phyloP scores from a whole-genome alignment of 2,888 invertebrate species.

The Tricholauxania praeusta region DNA sequence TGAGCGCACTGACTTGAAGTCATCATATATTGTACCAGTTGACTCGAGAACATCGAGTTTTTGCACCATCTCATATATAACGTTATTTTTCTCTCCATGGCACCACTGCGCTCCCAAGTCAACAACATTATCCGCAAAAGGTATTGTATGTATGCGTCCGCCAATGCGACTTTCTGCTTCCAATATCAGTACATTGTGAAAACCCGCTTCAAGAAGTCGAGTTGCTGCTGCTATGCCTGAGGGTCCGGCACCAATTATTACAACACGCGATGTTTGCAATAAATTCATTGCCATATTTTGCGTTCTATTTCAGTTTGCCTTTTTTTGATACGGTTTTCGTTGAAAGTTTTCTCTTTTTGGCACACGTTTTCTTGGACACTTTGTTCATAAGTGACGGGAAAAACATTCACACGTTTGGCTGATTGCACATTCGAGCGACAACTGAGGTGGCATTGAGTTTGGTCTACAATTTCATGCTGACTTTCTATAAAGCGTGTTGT shows the following conservation, averaged over 20 bases:
- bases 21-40: slow-evolving; percentile 58
- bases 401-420: slow-evolving; percentile 31
- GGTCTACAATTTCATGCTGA: no score
- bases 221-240: slow-evolving; percentile 67
- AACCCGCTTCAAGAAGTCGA: slow-evolving; percentile 65
- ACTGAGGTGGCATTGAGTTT: slow-evolving; percentile 27
- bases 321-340: background rate
- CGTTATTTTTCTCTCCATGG: slow-evolving; percentile 73
- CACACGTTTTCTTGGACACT: background rate
- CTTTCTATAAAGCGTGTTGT: no score
- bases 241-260: slow-evolving; percentile 66
- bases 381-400: background rate
- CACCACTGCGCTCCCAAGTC: slow-evolving; percentile 86
- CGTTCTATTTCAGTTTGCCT: background rate
- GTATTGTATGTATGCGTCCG: slow-evolving; percentile 72
- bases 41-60: slow-evolving; percentile 55
- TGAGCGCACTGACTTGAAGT: slow-evolving; percentile 60
- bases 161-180: slow-evolving; percentile 76
- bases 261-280: slow-evolving; percentile 55
- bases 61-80: slow-evolving; percentile 71
- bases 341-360: background rate
- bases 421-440: slow-evolving; percentile 32
- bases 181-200: slow-evolving; percentile 70
- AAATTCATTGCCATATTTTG: slow-evolving; percentile 7
- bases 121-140: slow-evolving; percentile 71